Base-by-base conservation (phyloP, 2,113 vertebrate genomes). In the Oryzias curvinotus region DNA sequence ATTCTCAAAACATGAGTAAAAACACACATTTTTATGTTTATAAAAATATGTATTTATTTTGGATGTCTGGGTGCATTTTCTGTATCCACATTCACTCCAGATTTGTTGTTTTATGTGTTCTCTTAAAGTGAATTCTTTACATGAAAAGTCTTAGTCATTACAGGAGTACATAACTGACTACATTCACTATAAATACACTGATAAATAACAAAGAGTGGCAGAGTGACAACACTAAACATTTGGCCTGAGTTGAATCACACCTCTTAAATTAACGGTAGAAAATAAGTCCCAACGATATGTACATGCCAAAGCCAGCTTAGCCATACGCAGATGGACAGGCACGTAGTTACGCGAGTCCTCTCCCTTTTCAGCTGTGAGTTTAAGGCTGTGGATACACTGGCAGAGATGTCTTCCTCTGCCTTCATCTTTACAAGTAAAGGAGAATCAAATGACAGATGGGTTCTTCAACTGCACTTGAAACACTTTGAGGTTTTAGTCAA, bases 401-500 rank as follows among this genome's bases (percentile, higher is more conserved):
- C 57, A 68, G 63, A 41, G 42, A 45, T 56, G 63, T 52, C 42
- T 28, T 49, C 25, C 68, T 62, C 59, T 77, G 56, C 56, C 56
- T 51, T 47, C 25, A 14, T 30, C 16, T 45, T 68, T 62, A 48
- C 57, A 58, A 58, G 65, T 77, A 50, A 44, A 56, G 48, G 28
- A 70, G 15, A 48, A 67, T 25, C 23, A 76, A 26, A n/a, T 44
- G 5, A 21, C 30, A 50, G 48, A 62, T 51, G 5, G 46, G 42
- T 4, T 50, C 12, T 10, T 36, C 14, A 52, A 15, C n/a, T 28
- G 12, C 8, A 8, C 36, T 43, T 42, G 5, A 4, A 45, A 1
- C 8, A 6, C 36, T 43, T 42, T 7, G 3, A 45, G 2, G 19
- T 61, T 55, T 78, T 78, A 99, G 82, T 99, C 97, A 53, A 99